Evolutionary conservation across 1,140 invertebrate genomes (phyloP).

Genomic region (Drosophila sproati): DNA sequence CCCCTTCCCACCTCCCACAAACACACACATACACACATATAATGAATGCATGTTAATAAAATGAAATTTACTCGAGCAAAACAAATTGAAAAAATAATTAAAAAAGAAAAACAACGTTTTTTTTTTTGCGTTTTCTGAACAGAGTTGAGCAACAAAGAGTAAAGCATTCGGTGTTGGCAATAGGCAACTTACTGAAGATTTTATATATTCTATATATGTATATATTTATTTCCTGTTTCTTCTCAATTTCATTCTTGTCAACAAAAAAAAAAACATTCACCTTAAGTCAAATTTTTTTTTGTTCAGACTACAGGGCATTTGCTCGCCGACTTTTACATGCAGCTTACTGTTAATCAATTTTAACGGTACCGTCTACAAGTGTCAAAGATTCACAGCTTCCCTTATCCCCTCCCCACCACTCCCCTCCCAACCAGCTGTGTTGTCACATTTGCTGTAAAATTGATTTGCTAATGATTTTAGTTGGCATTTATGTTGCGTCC

Average conservation of each 20-base stretch:
- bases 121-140: too few species aligned
- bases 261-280: too few species aligned
- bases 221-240: too few species aligned
- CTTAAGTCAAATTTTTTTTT: background rate
- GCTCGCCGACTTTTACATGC: constrained; percentile 17
- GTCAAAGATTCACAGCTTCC: constrained; percentile 8
- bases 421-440: constrained; percentile 21
- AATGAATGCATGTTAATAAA: constrained; percentile 55
- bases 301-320: background rate
- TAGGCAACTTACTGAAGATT: too few species aligned
- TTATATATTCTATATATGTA: too few species aligned
- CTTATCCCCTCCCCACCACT: background rate
- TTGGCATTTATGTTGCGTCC: constrained; percentile 50
- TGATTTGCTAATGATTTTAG: constrained; percentile 68
- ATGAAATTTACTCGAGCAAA: constrained; percentile 58
- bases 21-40: background rate
- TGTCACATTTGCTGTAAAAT: constrained; percentile 73
- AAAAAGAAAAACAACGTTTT: background rate
- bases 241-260: too few species aligned
- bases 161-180: too few species aligned
- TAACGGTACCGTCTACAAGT: constrained; percentile 48
- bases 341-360: constrained; percentile 68
- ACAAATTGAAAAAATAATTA: constrained; percentile 29
- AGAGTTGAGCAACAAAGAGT: too few species aligned
- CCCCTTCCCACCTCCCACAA: constrained; percentile 2